A percentile compares a stretch with the other conserved stretches of the same genome.
Evolutionary conservation across 1,140 invertebrate species (phyloP).

Genomic region (Planococcus citri): DNA sequence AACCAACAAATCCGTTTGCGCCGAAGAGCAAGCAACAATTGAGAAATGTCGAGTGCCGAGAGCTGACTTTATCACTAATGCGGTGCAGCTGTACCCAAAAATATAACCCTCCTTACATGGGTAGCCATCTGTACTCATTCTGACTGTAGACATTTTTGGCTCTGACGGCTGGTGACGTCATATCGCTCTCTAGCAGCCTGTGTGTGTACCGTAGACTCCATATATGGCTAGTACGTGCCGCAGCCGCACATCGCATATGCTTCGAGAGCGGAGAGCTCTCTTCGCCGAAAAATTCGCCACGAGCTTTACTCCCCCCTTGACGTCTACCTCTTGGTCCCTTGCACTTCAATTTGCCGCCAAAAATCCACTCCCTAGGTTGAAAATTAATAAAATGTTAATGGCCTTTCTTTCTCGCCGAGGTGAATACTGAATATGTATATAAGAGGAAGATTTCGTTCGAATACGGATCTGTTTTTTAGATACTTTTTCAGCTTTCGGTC

Average conservation of each 20-base stretch:
- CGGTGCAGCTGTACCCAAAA: slow-evolving; percentile 23
- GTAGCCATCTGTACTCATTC: slow-evolving; percentile 20
- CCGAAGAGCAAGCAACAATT: slow-evolving; percentile 25
- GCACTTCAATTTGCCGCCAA: too few species aligned
- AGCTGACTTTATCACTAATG: slow-evolving; percentile 24
- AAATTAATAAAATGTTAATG: slow-evolving; percentile 1
- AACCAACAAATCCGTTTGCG: slow-evolving; percentile 24
- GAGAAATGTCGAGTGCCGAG: slow-evolving; percentile 14
- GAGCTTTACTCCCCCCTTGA: background rate
- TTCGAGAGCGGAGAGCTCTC: background rate
- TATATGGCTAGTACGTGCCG: background rate
- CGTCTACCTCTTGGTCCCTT: background rate
- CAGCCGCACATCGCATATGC: background rate
- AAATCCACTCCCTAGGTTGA: too few species aligned
- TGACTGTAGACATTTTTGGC: slow-evolving; percentile 22
- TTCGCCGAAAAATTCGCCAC: background rate
- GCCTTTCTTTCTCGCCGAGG: background rate
- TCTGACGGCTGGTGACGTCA: slow-evolving; percentile 17
- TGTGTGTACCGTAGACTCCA: background rate
- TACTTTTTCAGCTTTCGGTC: too few species aligned
- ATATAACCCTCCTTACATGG: slow-evolving; percentile 27
- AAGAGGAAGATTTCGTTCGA: too few species aligned
- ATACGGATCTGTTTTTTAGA: too few species aligned
- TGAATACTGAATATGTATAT: background rate
- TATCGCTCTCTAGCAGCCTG: background rate